Conservation (phyloP, 2,113 vertebrate species). For the Oxyruncus cristatus region DNA sequence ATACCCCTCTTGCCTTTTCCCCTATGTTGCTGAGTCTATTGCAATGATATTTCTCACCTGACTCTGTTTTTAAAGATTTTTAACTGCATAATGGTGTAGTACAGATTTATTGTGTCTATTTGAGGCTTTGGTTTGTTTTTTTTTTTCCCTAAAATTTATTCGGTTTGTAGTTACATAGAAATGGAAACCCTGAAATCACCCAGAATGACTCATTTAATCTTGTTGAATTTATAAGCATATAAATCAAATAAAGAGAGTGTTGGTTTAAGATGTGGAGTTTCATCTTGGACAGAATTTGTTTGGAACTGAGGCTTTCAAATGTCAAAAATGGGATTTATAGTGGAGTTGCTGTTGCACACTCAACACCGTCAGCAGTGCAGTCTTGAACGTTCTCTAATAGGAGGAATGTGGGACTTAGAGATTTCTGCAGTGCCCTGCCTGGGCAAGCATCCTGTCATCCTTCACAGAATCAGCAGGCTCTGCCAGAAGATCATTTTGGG, state of each 20-base stretch:
- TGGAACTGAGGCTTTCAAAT: not conserved
- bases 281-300: slow-evolving; percentile 7
- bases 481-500: not conserved
- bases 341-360: not conserved
- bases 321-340: not conserved
- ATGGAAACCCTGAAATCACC: slow-evolving; percentile 9
- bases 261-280: slow-evolving; percentile 8
- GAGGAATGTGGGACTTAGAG: not conserved
- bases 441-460: not conserved
- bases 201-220: not conserved
- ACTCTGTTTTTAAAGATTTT: not conserved
- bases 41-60: not conserved
- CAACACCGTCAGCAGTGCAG: not conserved
- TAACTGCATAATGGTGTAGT: not conserved
- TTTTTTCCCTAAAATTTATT: not conserved
- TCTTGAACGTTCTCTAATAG: not conserved
- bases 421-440: not conserved
- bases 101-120: not conserved
- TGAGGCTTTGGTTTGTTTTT: not conserved
- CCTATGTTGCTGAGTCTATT: not conserved
- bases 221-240: not conserved
- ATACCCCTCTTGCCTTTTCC: not conserved
- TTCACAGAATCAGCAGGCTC: not conserved
- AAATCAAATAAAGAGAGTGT: not conserved
- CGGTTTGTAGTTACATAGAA: not conserved